These are phyloP conservation scores for Rhinoraja longicauda DNA, from an alignment of 2,797 vertebrate genomes.

Conservation along the genomic window DNA sequence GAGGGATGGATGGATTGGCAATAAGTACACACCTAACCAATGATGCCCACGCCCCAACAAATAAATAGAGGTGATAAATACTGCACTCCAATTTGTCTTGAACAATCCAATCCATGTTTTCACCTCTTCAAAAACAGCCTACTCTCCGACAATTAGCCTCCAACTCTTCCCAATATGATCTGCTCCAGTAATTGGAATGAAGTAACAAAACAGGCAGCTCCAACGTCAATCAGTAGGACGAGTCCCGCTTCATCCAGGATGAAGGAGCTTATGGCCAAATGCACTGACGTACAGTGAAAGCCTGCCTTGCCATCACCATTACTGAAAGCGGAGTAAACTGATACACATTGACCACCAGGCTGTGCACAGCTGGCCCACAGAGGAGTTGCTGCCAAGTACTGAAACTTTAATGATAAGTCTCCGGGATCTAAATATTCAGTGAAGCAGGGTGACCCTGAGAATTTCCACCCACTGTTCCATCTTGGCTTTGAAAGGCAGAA, in stretches of 20 bases:
- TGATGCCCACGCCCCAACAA: no score
- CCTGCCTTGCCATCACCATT: background rate
- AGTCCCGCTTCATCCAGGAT: no score
- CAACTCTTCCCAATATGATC: background rate
- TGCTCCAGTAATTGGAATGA: background rate
- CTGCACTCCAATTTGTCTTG: background rate
- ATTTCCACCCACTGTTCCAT: background rate
- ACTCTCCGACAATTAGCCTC: background rate
- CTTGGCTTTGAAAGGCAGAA: background rate
- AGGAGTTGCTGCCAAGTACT: background rate
- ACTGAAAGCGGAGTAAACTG: background rate
- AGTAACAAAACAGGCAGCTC: background rate
- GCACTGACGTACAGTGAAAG: background rate
- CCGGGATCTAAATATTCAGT: background rate
- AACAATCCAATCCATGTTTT: no score
- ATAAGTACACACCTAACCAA: no score
- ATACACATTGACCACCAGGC: background rate
- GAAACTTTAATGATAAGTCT: slow-evolving; percentile 15
- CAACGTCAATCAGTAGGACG: background rate
- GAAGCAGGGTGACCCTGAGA: slow-evolving; percentile 28
- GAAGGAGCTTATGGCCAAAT: background rate
- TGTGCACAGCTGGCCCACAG: background rate
- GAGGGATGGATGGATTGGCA: no score
- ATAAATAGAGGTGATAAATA: background rate
- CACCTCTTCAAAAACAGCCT: no score